Evolutionary conservation across 2,113 vertebrate species (phyloP).

Genomic region (Lophius piscatorius): DNA sequence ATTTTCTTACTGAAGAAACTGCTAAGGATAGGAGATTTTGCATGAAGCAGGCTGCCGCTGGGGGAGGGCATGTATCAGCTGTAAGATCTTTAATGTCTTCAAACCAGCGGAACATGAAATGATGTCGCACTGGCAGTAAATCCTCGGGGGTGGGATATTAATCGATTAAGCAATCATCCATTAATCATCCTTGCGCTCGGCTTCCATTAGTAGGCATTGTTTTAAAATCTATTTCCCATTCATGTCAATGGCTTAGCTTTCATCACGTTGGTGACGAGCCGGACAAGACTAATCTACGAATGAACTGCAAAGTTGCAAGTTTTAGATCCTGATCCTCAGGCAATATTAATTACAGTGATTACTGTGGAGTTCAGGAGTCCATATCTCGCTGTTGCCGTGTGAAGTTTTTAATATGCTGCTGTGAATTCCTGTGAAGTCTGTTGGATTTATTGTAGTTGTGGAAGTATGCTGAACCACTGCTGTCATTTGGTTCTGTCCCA

Average conservation of each 20-base stretch:
- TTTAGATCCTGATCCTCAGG: conserved; percentile 15
- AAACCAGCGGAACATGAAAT: conserved; percentile 60
- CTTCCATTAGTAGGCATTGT: conserved; percentile 78
- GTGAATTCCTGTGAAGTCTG: conserved; percentile 3
- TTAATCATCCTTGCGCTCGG: conserved; percentile 78
- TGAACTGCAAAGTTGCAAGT: conserved; percentile 32
- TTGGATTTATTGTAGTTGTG: background rate
- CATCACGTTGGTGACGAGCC: conserved; percentile 52
- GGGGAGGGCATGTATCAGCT: conserved; percentile 17
- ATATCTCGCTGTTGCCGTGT: conserved; percentile 20
- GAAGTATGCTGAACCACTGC: background rate
- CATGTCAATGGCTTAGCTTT: conserved; percentile 70
- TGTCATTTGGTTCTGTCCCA: background rate
- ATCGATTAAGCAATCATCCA: conserved; percentile 72
- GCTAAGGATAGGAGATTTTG: conserved; percentile 6
- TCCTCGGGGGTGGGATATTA: conserved; percentile 60
- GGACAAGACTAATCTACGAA: conserved; percentile 53
- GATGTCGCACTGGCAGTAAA: conserved; percentile 51
- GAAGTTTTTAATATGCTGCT: conserved; percentile 13
- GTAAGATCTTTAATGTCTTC: conserved; percentile 38
- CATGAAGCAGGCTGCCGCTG: background rate
- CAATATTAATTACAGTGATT: conserved; percentile 46
- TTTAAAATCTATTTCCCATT: conserved; percentile 81
- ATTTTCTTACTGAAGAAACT: no score
- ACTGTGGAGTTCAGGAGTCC: conserved; percentile 15